Conservation (phyloP, 2,113 vertebrate genomes). For the Gila orcuttii region DNA sequence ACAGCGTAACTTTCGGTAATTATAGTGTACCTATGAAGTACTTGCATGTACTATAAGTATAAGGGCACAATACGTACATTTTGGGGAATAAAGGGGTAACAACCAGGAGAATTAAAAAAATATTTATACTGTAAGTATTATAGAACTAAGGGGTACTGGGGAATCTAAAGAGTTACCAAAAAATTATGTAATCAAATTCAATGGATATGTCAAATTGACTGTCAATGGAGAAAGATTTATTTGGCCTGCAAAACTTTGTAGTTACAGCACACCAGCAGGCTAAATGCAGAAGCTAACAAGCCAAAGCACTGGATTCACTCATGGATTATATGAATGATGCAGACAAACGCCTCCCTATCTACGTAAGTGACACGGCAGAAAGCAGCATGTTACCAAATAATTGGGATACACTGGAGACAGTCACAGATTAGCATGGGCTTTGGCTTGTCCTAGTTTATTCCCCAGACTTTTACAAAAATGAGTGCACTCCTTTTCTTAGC, state of each 20-base stretch:
- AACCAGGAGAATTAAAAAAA: too few relatives aligned
- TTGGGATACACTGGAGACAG: constrained; percentile 20
- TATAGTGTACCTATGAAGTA: too few relatives aligned
- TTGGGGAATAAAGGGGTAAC: too few relatives aligned
- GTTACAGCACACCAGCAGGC: neutral
- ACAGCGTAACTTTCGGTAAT: too few relatives aligned
- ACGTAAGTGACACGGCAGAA: constrained; percentile 33
- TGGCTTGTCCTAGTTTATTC: constrained; percentile 35
- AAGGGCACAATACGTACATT: too few relatives aligned
- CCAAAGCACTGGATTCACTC: neutral
- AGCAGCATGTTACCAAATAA: constrained; percentile 29
- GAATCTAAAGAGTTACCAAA: too few relatives aligned
- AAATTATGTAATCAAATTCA: neutral
- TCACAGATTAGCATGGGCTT: constrained; percentile 19
- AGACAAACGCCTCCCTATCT: neutral
- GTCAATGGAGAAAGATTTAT: neutral
- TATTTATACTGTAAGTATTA: too few relatives aligned
- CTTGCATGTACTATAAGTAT: too few relatives aligned
- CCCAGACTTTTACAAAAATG: constrained; percentile 23
- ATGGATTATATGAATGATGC: constrained; percentile 16
- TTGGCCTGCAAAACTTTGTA: neutral
- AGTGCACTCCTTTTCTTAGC: constrained; percentile 25
- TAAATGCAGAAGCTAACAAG: neutral
- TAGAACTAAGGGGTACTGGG: too few relatives aligned
- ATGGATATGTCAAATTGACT: neutral